These are phyloP conservation scores for Porites evermanni DNA, from an alignment of 92 coral and sea anemone species.

Conservation along the genomic window DNA sequence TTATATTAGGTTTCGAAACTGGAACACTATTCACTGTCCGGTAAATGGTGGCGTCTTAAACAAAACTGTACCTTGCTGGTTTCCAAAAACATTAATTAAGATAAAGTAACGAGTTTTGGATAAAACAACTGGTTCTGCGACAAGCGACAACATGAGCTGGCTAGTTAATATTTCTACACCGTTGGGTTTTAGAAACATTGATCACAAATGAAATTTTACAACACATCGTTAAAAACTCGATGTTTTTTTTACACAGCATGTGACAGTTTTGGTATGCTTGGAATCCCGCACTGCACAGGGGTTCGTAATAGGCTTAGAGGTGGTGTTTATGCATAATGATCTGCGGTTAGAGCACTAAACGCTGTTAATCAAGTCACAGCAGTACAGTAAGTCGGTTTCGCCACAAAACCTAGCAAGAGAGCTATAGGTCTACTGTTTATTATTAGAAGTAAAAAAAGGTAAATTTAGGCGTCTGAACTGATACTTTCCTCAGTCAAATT, in stretches of 20 bases:
- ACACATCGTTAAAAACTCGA: not conserved
- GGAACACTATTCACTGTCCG: too few relatives aligned
- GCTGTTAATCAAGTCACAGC: constrained; percentile 16
- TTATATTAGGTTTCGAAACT: too few relatives aligned
- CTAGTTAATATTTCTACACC: too few relatives aligned
- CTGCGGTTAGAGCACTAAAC: constrained; percentile 16
- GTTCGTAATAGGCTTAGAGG: constrained; percentile 1
- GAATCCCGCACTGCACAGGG: not conserved
- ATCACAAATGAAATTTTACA: not conserved
- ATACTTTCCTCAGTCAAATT: too few relatives aligned
- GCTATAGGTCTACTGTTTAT: not conserved
- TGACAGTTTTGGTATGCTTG: constrained; percentile 1
- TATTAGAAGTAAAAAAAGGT: not conserved
- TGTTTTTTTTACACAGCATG: not conserved
- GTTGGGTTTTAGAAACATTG: not conserved
- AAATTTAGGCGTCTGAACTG: too few relatives aligned
- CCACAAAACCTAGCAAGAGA: not conserved
- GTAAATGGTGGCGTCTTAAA: too few relatives aligned
- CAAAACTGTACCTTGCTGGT: too few relatives aligned
- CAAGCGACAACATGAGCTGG: too few relatives aligned
- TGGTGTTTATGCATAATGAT: constrained; percentile 2
- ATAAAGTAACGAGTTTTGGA: too few relatives aligned
- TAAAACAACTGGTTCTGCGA: too few relatives aligned
- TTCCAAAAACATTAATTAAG: too few relatives aligned
- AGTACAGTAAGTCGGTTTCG: too few relatives aligned